These are phyloP conservation scores for Euura lappo DNA, from an alignment of 1,140 invertebrate genomes.

Conservation along the genomic window DNA sequence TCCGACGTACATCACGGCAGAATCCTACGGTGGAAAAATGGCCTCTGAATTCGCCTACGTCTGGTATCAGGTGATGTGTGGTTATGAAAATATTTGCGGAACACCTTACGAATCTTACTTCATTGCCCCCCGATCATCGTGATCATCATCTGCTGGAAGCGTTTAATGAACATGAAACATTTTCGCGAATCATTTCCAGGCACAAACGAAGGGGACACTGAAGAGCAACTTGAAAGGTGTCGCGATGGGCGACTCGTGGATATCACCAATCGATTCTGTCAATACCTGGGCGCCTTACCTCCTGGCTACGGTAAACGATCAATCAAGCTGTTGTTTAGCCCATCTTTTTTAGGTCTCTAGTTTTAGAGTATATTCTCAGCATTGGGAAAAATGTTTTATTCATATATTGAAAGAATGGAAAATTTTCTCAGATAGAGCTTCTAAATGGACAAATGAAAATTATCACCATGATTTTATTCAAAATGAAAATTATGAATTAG, in stretches of 20 bases:
- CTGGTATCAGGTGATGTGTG: slow-evolving; percentile 63
- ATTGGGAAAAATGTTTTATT: too few relatives aligned
- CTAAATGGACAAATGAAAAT: too few relatives aligned
- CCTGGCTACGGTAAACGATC: slow-evolving; percentile 68
- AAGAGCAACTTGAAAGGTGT: slow-evolving; percentile 77
- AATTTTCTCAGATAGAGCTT: too few relatives aligned
- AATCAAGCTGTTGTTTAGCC: too few relatives aligned
- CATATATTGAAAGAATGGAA: too few relatives aligned
- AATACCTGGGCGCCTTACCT: slow-evolving; percentile 81
- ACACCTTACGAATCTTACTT: too few relatives aligned
- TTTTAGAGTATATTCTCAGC: too few relatives aligned
- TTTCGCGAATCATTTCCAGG: slow-evolving; percentile 57
- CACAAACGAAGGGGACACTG: slow-evolving; percentile 68
- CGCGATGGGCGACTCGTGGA: slow-evolving; percentile 85
- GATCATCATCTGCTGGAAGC: slow-evolving; percentile 8
- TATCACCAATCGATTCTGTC: slow-evolving; percentile 82
- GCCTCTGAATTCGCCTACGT: slow-evolving; percentile 75
- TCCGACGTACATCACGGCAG: slow-evolving; percentile 82
- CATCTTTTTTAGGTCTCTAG: too few relatives aligned
- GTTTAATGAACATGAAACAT: slow-evolving; percentile 26
- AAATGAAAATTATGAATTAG: too few relatives aligned
- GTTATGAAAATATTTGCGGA: too few relatives aligned
- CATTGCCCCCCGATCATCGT: too few relatives aligned
- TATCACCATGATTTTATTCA: too few relatives aligned
- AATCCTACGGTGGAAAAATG: slow-evolving; percentile 93